Evolutionary conservation across 2,797 vertebrate genomes (phyloP), one percentile per base, ranked within the genome.

Genomic region (Cirrhinus mrigala): DNA sequence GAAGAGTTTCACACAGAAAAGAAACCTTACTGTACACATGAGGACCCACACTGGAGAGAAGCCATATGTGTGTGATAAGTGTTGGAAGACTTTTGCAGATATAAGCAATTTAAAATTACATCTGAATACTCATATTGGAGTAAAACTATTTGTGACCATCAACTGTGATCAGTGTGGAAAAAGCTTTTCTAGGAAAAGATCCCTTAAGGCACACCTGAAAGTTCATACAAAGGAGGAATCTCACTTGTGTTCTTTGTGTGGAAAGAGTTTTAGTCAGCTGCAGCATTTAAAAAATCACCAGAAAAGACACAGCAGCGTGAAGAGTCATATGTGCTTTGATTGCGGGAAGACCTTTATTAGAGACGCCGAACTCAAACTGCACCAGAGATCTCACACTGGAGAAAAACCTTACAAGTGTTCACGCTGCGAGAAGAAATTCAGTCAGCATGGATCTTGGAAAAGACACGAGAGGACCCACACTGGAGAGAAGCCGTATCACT

Each of bases 401-500:
- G 44, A 73, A 48, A 8, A n/a, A 16, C 44, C 70, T 48, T 10
- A 73, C 44, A 73, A 73, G n/a, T 73, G 70, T 48, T 73, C n/a
- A 27, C 44, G 16, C 66, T 73, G 70, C 4, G 44, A 73, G 44
- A 73, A 27, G 40, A 73, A 6, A 0, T 73, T 73, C 12, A 48
- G 3, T 24, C 22, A 1, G 0, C 16, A 2, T 73, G n/a, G 4
- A 48, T 73, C 44, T 73, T 24, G n/a, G 14, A 73, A 73, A 48
- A 73, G 46, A 73, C 70, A 73, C 27, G 44, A 73, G 16, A 52
- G 24, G 24, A 20, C 27, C 0, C 71, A 74, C 71, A 74, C 24
- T 29, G 71, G 71, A 74, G 46, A 50, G 24, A 74, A 74, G 2
- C 71, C 46, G 0, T 16, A 29, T 50, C 0, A 48, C 16, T 74